Percentiles rank a stretch among this genome's conserved stretches.
Conservation (phyloP, 2,113 vertebrate genomes). For the Aegotheles bennettii region DNA sequence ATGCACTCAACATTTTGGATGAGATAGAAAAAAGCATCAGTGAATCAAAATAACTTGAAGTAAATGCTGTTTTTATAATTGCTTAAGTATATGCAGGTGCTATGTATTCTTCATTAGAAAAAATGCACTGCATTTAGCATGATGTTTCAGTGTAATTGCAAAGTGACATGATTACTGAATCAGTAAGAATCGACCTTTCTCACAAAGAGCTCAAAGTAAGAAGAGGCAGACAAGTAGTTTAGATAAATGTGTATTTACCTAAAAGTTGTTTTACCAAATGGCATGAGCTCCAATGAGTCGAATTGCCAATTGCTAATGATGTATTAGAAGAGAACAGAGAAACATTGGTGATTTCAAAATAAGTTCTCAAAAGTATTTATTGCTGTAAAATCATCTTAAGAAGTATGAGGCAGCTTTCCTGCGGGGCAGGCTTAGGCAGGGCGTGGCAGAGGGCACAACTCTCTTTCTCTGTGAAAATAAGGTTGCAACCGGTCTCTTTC, state of each 20-base stretch:
- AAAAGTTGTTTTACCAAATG: neutral
- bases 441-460: neutral
- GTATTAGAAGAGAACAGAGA: neutral
- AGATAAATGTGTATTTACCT: neutral
- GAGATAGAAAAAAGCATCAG: neutral
- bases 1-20: neutral
- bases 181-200: neutral
- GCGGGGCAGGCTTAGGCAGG: neutral
- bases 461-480: neutral
- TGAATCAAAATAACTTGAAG: neutral
- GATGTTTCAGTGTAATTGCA: neutral
- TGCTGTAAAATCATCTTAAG: neutral
- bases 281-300: neutral
- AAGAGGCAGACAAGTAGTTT: neutral
- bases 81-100: neutral
- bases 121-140: neutral
- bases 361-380: neutral
- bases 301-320: neutral
- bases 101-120: neutral
- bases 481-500: neutral
- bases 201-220: neutral
- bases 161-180: neutral
- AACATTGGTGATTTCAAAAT: neutral
- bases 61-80: neutral
- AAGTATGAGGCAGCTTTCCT: neutral